phyloP scores from a whole-genome alignment of 2,113 vertebrate genomes.

The Chlamydotis undulata region DNA sequence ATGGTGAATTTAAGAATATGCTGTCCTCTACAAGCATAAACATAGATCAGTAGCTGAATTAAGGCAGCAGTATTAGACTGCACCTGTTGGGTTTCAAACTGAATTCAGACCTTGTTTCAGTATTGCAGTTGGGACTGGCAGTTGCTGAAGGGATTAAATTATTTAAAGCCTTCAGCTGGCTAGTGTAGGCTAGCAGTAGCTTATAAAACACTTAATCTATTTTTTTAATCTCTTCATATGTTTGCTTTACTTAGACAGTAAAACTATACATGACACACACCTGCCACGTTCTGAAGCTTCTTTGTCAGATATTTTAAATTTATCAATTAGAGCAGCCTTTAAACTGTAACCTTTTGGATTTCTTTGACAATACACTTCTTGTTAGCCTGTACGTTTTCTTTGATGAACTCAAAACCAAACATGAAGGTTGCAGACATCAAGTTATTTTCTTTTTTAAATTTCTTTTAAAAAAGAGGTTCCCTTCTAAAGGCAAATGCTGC shows the following conservation, averaged over 20 bases:
- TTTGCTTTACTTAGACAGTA: conserved; percentile 78
- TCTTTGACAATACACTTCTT: conserved; percentile 33
- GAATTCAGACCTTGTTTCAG: conserved; percentile 78
- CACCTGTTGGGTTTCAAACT: conserved; percentile 82
- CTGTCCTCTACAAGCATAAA: conserved; percentile 51
- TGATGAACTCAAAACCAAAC: not conserved
- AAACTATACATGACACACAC: conserved; percentile 69
- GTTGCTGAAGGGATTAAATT: conserved; percentile 88
- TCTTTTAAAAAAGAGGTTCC: not conserved
- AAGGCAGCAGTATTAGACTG: conserved; percentile 63
- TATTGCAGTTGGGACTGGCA: conserved; percentile 82
- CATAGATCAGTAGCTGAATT: conserved; percentile 66
- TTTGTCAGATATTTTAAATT: conserved; percentile 60
- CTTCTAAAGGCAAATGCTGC: not conserved
- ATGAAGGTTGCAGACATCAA: not conserved
- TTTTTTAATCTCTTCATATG: conserved; percentile 83
- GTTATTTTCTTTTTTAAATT: not conserved
- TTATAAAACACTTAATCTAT: conserved; percentile 85
- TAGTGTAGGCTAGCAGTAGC: conserved; percentile 78
- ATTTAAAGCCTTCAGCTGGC: conserved; percentile 86
- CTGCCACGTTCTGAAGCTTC: conserved; percentile 71
- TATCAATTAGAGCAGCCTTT: conserved; percentile 44
- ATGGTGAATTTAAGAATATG: conserved; percentile 63
- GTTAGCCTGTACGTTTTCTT: not conserved
- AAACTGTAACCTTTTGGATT: conserved; percentile 12